Base-by-base conservation (phyloP, 2,797 vertebrate species). In the Phoebastria nigripes region DNA sequence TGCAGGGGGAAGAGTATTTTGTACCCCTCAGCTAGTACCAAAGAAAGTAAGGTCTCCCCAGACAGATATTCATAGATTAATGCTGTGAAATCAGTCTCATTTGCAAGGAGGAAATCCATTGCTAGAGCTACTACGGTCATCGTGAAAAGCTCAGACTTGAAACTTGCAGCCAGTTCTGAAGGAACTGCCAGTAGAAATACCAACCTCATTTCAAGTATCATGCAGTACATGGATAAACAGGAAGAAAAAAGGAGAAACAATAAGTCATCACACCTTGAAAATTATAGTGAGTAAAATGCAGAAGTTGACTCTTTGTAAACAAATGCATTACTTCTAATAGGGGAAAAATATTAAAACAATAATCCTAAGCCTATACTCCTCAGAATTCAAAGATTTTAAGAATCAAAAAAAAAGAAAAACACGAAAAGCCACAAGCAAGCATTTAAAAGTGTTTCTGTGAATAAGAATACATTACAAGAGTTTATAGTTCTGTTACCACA, bases 231-330 rank as follows among this genome's bases (percentile, higher is more conserved):
- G 1, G 4, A 33, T 46, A 73, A 76, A 3, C 0, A 37, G 21
- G 9, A 51, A 67, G 3, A 4, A 37, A 56, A 59, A 26, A 7
- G 0, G 1, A 31, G 7, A 63, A 56, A 44, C 0, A 12, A 2
- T 9, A 69, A 55, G 25, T 24, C 25, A 41, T 11, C 33, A 41
- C 9, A 20, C 16, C 9, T 72, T 35, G 2, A 80, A 90, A 82
- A 61, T 17, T 28, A 69, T 2, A 42, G 8, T 0, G 0, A 83
- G 2, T 2, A 80, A 76, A 54, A 55, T 2, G 1, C 1, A 35
- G 7, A 52, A 63, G 2, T 26, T 39, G 8, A 31, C 4, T 20
- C 6, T 2, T 29, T 33, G 12, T 61, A 55, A 65, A 35, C 18
- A 65, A 28, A 56, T 10, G 0, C 3, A 59, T 35, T 26, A 3